Evolutionary conservation across 1,140 invertebrate genomes (phyloP).

Genomic region (Thrips palmi): DNA sequence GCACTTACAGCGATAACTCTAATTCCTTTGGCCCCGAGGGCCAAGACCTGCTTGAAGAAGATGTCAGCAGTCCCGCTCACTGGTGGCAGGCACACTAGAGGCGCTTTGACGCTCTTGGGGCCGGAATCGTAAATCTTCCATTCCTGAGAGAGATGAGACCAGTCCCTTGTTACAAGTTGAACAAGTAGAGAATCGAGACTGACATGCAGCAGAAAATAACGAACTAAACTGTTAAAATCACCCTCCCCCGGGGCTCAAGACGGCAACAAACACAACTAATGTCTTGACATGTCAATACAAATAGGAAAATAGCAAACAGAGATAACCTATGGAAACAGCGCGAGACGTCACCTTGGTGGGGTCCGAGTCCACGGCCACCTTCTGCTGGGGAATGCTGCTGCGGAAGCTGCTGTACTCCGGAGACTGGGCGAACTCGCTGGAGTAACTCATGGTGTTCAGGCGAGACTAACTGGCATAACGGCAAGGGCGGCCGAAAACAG

Average conservation of each 20-base stretch:
- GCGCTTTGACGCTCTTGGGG: conserved; percentile 56
- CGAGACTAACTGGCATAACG: too few species aligned
- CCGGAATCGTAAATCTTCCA: conserved; percentile 82
- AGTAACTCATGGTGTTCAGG: too few species aligned
- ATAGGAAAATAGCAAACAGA: background rate
- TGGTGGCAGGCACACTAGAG: conserved; percentile 69
- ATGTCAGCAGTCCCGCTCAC: conserved; percentile 79
- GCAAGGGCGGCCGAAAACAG: too few species aligned
- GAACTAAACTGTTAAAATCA: background rate
- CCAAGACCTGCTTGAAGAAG: conserved; percentile 67
- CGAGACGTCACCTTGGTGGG: conserved; percentile 40
- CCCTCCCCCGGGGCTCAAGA: too few species aligned
- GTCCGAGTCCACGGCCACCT: conserved; percentile 64
- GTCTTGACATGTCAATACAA: conserved; percentile 1
- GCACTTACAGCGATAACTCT: conserved; percentile 62
- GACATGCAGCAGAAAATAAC: background rate
- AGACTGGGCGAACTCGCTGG: conserved; percentile 51
- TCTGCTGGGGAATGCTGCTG: conserved; percentile 58
- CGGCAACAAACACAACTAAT: too few species aligned
- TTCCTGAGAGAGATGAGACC: conserved; percentile 32
- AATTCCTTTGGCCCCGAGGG: conserved; percentile 57
- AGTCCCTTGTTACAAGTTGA: too few species aligned
- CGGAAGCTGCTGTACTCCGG: conserved; percentile 73
- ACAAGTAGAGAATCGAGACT: too few species aligned
- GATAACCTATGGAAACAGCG: conserved; percentile 1